Evolutionary conservation across 2,113 vertebrate genomes (phyloP).

Genomic region (Mola mola): DNA sequence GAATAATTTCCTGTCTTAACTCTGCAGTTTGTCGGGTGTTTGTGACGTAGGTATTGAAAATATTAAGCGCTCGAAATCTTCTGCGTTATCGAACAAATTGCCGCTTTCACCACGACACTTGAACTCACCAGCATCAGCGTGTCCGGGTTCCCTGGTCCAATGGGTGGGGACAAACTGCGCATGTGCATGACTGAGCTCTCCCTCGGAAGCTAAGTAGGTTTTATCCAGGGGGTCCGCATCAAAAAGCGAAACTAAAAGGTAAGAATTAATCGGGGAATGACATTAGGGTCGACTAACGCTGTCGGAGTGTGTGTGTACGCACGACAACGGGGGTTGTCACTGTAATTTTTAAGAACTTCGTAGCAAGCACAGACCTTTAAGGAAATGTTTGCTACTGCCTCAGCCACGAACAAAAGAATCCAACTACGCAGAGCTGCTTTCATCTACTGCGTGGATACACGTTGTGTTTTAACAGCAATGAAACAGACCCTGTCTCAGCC

Average conservation of each 20-base stretch:
- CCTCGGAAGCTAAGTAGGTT: conserved; percentile 58
- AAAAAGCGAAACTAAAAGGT: conserved; percentile 62
- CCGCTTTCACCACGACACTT: conserved; percentile 6
- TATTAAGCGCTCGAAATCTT: not conserved
- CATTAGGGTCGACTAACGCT: accelerated
- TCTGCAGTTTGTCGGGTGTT: no score
- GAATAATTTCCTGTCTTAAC: no score
- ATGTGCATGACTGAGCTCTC: conserved; percentile 60
- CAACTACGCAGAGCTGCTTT: conserved; percentile 3
- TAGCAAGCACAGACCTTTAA: conserved; percentile 53
- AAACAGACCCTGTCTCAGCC: accelerated
- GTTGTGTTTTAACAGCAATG: not conserved
- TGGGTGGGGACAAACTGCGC: conserved; percentile 64
- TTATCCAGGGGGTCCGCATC: conserved; percentile 48
- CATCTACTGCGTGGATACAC: accelerated
- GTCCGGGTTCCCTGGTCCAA: conserved; percentile 26
- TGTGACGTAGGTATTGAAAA: no score
- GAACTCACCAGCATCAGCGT: conserved; percentile 45
- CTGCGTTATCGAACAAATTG: not conserved
- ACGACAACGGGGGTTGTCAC: conserved; percentile 1
- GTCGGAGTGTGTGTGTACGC: accelerated
- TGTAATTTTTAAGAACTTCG: conserved; percentile 31
- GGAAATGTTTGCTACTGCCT: conserved; percentile 72
- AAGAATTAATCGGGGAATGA: conserved; percentile 9
- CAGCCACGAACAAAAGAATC: conserved; percentile 70